A percentile compares a stretch with the other conserved stretches of the same genome.
phyloP scores from a whole-genome alignment of 1,140 invertebrate species.

The Teleopsis dalmanni region DNA sequence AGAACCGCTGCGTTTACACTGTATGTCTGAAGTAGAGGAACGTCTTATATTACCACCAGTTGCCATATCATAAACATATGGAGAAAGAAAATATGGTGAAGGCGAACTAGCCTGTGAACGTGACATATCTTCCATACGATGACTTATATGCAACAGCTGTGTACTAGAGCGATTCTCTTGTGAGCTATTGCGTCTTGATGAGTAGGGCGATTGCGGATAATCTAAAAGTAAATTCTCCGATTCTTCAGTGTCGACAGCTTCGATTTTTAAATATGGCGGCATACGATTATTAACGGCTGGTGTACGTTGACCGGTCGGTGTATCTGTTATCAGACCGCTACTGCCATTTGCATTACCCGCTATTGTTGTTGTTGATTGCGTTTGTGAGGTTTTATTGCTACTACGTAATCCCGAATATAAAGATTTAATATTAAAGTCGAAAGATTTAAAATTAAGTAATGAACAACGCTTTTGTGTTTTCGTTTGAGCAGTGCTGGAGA shows the following conservation, averaged over 20 bases:
- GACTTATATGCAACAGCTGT: slow-evolving; percentile 18
- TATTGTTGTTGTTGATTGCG: slow-evolving; percentile 10
- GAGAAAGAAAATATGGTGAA: slow-evolving; percentile 10
- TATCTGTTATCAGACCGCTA: slow-evolving; percentile 1
- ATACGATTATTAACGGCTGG: slow-evolving; percentile 13
- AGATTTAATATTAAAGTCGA: slow-evolving; percentile 40
- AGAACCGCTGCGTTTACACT: slow-evolving; percentile 20
- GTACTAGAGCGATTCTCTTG: slow-evolving; percentile 19
- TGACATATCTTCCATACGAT: slow-evolving; percentile 14
- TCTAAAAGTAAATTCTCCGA: slow-evolving; percentile 23
- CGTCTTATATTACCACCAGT: slow-evolving; percentile 26
- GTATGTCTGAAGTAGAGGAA: slow-evolving; percentile 39
- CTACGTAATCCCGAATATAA: slow-evolving; percentile 31
- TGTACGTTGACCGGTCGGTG: slow-evolving; percentile 2
- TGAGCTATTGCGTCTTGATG: slow-evolving; percentile 21
- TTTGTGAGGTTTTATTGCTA: slow-evolving; percentile 13
- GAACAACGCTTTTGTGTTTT: slow-evolving; percentile 29
- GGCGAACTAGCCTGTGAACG: slow-evolving; percentile 20
- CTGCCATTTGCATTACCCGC: slow-evolving; percentile 10
- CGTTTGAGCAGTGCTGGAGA: neutral
- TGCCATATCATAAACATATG: slow-evolving; percentile 16
- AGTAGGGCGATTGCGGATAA: slow-evolving; percentile 28
- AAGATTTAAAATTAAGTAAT: slow-evolving; percentile 38
- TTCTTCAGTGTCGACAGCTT: slow-evolving; percentile 34
- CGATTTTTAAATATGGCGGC: slow-evolving; percentile 35